Percentiles rank a stretch among this genome's conserved stretches.
Evolutionary conservation across 1,140 invertebrate species (phyloP).

Genomic region (Palaemon carinicauda): DNA sequence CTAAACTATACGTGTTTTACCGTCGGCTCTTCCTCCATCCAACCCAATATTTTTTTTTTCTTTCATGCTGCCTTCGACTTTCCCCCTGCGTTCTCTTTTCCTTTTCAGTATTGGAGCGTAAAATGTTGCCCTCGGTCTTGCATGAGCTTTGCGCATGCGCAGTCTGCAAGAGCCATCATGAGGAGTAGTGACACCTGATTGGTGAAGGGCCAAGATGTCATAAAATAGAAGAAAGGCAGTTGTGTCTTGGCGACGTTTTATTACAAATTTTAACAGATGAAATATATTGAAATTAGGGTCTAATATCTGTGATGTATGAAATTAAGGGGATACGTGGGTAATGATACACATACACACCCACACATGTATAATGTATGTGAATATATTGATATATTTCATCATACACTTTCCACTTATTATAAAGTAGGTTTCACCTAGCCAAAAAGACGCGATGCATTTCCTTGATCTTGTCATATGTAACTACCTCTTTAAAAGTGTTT

Average conservation of each 20-base stretch:
- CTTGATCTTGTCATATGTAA: too few relatives aligned
- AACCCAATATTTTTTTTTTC: background rate
- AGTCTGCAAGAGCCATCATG: background rate
- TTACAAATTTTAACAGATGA: too few relatives aligned
- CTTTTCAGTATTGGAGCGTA: background rate
- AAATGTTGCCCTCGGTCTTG: too few relatives aligned
- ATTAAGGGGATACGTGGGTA: background rate
- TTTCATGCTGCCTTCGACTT: background rate
- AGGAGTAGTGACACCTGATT: background rate
- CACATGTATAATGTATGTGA: background rate
- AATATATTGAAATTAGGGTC: too few relatives aligned
- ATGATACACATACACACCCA: background rate
- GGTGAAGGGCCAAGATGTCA: background rate
- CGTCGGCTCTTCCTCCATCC: background rate
- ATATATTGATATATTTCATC: background rate
- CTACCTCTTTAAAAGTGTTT: too few relatives aligned
- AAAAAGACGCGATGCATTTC: too few relatives aligned
- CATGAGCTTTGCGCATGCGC: too few relatives aligned
- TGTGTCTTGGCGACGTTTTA: background rate
- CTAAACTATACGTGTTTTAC: constrained; percentile 51
- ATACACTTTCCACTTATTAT: background rate
- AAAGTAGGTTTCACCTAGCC: too few relatives aligned
- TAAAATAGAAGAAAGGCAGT: too few relatives aligned
- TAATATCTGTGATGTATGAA: too few relatives aligned
- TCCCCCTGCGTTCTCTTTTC: background rate